These are phyloP conservation scores for Zaprionus tsacasi DNA, from an alignment of 1,140 invertebrate species.

Conservation along the genomic window DNA sequence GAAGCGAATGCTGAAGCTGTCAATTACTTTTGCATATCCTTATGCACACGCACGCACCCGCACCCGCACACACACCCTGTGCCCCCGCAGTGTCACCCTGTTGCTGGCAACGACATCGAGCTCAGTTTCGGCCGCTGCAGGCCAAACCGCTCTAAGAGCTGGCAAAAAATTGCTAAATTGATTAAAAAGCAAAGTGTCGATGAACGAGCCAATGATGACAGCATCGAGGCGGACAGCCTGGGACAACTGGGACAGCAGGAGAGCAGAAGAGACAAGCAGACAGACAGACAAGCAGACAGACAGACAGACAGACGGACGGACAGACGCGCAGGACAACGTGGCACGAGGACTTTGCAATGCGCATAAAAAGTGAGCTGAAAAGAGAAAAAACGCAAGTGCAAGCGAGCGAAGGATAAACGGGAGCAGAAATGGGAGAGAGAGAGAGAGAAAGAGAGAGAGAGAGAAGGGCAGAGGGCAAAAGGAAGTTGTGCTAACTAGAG, in stretches of 20 bases:
- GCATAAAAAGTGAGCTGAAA: constrained; percentile 6
- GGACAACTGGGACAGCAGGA: neutral
- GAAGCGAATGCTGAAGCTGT: constrained; percentile 48
- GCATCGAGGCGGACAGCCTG: constrained; percentile 28
- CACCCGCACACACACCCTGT: neutral
- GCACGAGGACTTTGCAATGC: constrained; percentile 5
- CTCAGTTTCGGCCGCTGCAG: constrained; percentile 27
- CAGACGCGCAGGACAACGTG: neutral
- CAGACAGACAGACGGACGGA: constrained; percentile 8
- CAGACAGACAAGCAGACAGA: neutral
- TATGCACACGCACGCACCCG: constrained; percentile 13
- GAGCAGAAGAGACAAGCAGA: constrained; percentile 46
- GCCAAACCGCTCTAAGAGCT: constrained; percentile 19
- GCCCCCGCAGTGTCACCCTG: neutral
- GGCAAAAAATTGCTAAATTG: constrained; percentile 79
- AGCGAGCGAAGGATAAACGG: constrained; percentile 33
- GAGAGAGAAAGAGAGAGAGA: neutral
- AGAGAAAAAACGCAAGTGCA: constrained; percentile 29
- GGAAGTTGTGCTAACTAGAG: constrained; percentile 2
- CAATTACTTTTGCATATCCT: constrained; percentile 77
- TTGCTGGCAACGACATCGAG: constrained; percentile 37
- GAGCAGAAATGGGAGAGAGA: too few species aligned
- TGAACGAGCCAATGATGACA: constrained; percentile 82
- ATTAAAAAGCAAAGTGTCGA: constrained; percentile 83
- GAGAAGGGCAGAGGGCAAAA: neutral